These are phyloP conservation scores for Synanthedon myopaeformis DNA, from an alignment of 2,888 invertebrate genomes.

Conservation along the genomic window DNA sequence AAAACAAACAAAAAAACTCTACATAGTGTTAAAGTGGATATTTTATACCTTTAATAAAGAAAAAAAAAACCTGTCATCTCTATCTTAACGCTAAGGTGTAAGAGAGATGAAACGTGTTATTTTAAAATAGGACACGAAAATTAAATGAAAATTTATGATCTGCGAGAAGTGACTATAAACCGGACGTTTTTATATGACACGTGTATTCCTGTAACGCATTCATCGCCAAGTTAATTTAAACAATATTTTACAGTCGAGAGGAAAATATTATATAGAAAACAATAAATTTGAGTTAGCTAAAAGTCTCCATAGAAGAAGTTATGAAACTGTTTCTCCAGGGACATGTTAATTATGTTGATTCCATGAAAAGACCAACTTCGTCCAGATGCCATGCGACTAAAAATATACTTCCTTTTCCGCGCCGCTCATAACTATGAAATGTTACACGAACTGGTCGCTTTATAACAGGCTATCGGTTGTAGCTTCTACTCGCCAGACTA, in stretches of 20 bases:
- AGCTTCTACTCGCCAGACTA: constrained; percentile 39
- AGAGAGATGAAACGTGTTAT: background rate
- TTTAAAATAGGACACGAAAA: background rate
- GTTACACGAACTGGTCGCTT: constrained; percentile 47
- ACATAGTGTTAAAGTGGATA: no score
- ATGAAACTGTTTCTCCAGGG: constrained; percentile 46
- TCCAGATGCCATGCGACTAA: constrained; percentile 61
- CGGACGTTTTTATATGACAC: background rate
- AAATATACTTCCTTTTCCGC: constrained; percentile 68
- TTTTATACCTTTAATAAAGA: no score
- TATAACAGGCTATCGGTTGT: constrained; percentile 60
- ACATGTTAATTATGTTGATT: constrained; percentile 62
- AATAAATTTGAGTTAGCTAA: background rate
- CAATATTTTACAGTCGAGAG: background rate
- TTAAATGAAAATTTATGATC: background rate
- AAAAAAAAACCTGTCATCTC: no score
- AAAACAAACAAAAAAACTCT: no score
- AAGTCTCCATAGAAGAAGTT: constrained; percentile 21
- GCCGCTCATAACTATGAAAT: constrained; percentile 64
- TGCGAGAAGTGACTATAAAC: background rate
- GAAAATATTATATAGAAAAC: background rate
- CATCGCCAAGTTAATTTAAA: background rate
- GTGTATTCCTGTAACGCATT: background rate
- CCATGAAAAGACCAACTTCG: constrained; percentile 49
- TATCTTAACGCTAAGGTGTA: no score